These are phyloP conservation scores for Antigone vipio DNA, from an alignment of 2,113 vertebrate species.

Conservation along the genomic window DNA sequence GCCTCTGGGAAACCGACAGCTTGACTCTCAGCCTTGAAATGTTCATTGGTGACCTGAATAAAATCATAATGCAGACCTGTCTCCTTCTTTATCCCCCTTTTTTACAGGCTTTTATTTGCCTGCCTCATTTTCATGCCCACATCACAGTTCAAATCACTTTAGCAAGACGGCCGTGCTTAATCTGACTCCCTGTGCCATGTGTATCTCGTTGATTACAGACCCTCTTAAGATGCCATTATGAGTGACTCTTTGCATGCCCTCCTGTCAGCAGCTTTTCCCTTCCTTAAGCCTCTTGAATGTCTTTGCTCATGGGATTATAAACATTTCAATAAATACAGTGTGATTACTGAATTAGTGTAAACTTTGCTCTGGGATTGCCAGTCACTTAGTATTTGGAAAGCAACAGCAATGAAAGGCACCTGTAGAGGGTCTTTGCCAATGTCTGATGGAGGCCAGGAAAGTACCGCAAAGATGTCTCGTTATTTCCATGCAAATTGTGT, in stretches of 20 bases:
- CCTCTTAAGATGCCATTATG: constrained; percentile 60
- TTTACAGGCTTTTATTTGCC: constrained; percentile 42
- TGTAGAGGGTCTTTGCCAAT: not conserved
- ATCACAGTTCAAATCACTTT: constrained; percentile 21
- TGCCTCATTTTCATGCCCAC: constrained; percentile 35
- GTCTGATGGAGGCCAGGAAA: not conserved
- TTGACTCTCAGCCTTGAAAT: constrained; percentile 24
- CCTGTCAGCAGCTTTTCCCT: constrained; percentile 64
- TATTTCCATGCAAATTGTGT: not conserved
- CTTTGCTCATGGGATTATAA: constrained; percentile 55
- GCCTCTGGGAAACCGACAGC: not conserved
- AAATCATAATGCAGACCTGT: constrained; percentile 13
- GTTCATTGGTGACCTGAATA: constrained; percentile 40
- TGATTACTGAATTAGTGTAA: constrained; percentile 56
- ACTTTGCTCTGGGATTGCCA: constrained; percentile 49
- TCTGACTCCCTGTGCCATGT: constrained; percentile 47
- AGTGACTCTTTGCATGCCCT: constrained; percentile 45
- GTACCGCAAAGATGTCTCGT: not conserved
- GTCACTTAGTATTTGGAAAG: not conserved
- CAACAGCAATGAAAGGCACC: not conserved
- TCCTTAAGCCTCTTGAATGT: constrained; percentile 58
- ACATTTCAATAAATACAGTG: constrained; percentile 38
- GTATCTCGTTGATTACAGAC: constrained; percentile 63
- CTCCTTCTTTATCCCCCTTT: not conserved
- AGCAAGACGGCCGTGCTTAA: constrained; percentile 25